phyloP scores from a whole-genome alignment of 2,888 invertebrate genomes.

The Nephrotoma guestfalica region DNA sequence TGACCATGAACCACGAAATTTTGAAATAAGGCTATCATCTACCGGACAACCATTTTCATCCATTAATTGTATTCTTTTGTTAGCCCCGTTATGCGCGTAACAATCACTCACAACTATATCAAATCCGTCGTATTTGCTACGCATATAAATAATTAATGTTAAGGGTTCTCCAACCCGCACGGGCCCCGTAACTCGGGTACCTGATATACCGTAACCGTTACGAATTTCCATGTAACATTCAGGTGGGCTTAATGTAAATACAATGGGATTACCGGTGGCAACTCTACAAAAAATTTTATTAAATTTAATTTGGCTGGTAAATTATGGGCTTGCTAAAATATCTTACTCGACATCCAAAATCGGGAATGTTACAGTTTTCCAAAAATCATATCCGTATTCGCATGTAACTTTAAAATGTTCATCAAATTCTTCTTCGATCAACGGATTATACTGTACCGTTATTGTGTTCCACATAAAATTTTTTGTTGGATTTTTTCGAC shows the following conservation, averaged over 20 bases:
- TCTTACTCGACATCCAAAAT: conserved; percentile 90
- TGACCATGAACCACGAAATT: conserved; percentile 87
- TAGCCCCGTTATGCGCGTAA: conserved; percentile 85
- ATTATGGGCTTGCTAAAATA: conserved; percentile 7
- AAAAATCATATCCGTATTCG: conserved; percentile 91
- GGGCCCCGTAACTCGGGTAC: conserved; percentile 73
- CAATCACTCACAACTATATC: conserved; percentile 92
- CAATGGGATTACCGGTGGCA: conserved; percentile 86
- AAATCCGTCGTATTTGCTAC: conserved; percentile 89
- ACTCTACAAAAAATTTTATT: conserved; percentile 41
- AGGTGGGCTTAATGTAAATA: conserved; percentile 83
- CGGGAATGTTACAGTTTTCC: conserved; percentile 92
- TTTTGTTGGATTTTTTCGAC: conserved; percentile 74
- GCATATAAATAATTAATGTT: conserved; percentile 85
- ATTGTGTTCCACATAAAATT: conserved; percentile 96
- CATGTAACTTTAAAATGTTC: conserved; percentile 93
- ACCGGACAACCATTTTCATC: conserved; percentile 89
- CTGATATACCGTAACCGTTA: conserved; percentile 76
- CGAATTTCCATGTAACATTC: conserved; percentile 94
- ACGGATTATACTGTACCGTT: conserved; percentile 82
- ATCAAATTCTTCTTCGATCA: conserved; percentile 88
- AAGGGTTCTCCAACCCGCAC: conserved; percentile 86
- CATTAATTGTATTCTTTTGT: conserved; percentile 79
- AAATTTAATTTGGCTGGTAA: conserved; percentile 5
- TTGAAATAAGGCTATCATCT: conserved; percentile 81